A percentile compares a stretch with the other conserved stretches of the same genome.
Conservation (phyloP, 92 coral and sea anemone genomes). For the Siderastrea radians region DNA sequence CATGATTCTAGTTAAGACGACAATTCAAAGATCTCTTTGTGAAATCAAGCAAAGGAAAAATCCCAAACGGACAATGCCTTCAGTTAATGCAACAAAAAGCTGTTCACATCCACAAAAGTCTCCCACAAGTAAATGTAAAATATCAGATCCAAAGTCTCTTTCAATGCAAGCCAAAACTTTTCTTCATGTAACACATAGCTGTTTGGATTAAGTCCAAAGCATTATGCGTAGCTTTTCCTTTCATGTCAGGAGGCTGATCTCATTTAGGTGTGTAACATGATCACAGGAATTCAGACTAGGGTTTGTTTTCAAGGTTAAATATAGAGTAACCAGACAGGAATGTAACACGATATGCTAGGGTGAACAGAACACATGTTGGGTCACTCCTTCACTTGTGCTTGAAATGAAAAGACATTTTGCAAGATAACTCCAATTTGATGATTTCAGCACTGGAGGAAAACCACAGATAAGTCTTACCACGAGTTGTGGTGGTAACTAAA, state of each 20-base stretch:
- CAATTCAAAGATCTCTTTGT: constrained; percentile 22
- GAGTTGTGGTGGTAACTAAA: not conserved
- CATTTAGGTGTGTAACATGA: constrained; percentile 44
- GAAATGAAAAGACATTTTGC: not conserved
- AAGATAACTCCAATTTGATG: constrained; percentile 10
- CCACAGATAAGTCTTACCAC: constrained; percentile 24
- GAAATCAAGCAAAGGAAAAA: not conserved
- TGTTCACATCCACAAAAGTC: constrained; percentile 4
- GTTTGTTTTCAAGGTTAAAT: constrained; percentile 39
- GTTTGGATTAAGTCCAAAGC: constrained; percentile 28
- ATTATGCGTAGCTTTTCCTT: constrained; percentile 4
- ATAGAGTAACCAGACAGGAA: constrained; percentile 21
- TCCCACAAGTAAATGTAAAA: not conserved
- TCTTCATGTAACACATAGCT: constrained; percentile 22
- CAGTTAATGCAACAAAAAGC: constrained; percentile 5
- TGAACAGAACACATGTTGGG: not conserved
- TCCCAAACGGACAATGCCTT: not conserved
- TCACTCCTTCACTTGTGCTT: constrained; percentile 4
- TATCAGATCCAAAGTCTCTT: constrained; percentile 17
- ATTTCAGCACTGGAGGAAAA: constrained; percentile 4
- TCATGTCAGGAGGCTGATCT: constrained; percentile 17
- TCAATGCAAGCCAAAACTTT: constrained; percentile 1
- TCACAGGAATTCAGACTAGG: constrained; percentile 39
- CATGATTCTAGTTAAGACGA: constrained; percentile 30
- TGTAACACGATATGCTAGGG: constrained; percentile 17